Conservation (phyloP, 2,113 vertebrate genomes). For the Fulica atra region DNA sequence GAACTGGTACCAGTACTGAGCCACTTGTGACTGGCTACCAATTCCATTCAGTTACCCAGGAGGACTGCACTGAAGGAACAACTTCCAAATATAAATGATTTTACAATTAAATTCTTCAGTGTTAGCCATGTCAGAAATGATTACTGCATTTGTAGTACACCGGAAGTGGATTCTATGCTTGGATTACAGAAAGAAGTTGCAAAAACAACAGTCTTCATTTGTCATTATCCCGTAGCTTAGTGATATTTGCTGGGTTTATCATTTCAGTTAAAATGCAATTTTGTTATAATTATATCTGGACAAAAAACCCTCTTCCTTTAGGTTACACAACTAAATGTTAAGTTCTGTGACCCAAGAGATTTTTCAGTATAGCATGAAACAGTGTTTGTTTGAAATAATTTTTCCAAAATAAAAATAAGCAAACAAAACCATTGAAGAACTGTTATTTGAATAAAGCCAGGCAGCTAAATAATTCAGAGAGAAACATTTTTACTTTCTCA, state of each 20-base stretch:
- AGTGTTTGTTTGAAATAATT: background rate
- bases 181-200: background rate
- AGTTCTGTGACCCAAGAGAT: background rate
- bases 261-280: background rate
- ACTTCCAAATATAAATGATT: background rate
- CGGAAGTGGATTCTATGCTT: background rate
- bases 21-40: too few species aligned
- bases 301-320: background rate
- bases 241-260: background rate
- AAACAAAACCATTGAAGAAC: background rate
- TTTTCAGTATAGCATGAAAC: background rate
- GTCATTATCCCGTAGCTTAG: background rate
- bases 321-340: background rate
- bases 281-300: background rate
- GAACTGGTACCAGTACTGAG: too few species aligned
- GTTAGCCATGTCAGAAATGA: background rate
- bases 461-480: background rate
- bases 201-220: background rate
- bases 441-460: background rate
- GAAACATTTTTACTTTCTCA: background rate
- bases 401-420: background rate
- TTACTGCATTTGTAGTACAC: background rate
- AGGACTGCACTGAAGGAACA: background rate
- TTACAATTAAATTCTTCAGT: background rate
- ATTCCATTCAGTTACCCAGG: background rate